Evolutionary conservation across 1,140 invertebrate genomes (phyloP).

Genomic region (Mycetomoellerius zeteki): DNA sequence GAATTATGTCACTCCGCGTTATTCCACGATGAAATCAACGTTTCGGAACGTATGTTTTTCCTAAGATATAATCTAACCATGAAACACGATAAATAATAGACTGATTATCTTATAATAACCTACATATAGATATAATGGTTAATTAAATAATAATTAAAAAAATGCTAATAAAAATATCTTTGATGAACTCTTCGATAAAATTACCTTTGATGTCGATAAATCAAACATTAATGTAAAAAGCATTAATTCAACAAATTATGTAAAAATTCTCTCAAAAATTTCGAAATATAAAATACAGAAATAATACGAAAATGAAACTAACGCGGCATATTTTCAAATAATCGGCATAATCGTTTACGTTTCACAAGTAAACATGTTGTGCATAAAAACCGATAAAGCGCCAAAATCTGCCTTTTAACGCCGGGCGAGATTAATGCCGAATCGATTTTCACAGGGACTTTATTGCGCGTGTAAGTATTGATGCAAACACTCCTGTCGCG

Average conservation of each 20-base stretch:
- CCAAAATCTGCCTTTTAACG: conserved; percentile 16
- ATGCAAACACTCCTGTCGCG: conserved; percentile 22
- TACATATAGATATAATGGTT: neutral
- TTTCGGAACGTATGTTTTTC: neutral
- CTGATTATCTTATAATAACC: neutral
- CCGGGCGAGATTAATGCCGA: neutral
- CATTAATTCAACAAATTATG: neutral
- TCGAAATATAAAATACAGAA: neutral
- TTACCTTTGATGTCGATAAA: neutral
- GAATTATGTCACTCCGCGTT: neutral
- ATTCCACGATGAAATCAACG: neutral
- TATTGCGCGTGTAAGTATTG: conserved; percentile 26
- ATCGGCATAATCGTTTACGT: neutral
- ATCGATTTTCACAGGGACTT: conserved; percentile 23
- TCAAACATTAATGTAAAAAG: neutral
- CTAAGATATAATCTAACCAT: neutral
- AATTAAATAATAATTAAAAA: neutral
- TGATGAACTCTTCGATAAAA: neutral
- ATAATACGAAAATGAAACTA: neutral
- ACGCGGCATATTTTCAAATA: neutral
- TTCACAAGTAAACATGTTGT: neutral
- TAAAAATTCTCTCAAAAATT: neutral
- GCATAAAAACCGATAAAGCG: neutral
- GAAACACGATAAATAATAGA: neutral
- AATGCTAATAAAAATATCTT: neutral